Conservation (phyloP, 2,113 vertebrate genomes). For the Rhineura floridana region DNA sequence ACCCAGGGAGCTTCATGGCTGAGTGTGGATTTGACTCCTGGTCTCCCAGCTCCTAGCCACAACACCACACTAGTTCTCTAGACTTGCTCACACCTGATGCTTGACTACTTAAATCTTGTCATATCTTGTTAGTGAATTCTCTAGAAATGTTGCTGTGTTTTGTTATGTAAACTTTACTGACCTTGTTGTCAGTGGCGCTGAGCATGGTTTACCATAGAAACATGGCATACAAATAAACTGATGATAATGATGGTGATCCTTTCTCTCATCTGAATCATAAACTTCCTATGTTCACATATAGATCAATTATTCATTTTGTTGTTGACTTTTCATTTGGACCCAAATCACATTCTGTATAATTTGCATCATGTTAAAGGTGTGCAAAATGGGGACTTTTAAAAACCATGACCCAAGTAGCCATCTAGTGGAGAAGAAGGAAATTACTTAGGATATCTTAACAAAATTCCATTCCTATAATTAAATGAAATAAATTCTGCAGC, state of each 20-base stretch:
- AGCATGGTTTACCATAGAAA: background rate
- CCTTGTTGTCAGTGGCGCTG: background rate
- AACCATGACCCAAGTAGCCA: conserved; percentile 6
- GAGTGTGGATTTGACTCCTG: background rate
- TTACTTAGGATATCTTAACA: background rate
- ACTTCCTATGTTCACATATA: background rate
- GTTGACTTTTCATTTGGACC: background rate
- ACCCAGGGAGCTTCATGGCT: background rate
- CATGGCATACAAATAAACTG: background rate
- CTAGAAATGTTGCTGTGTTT: background rate
- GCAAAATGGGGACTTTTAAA: background rate
- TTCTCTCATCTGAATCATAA: too few species aligned
- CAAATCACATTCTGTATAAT: accelerated
- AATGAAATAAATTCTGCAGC: background rate
- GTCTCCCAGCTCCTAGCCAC: background rate
- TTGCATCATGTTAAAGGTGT: background rate
- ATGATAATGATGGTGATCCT: background rate
- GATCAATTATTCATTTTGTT: background rate
- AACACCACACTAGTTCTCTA: background rate
- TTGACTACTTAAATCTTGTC: background rate
- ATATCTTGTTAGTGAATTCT: background rate
- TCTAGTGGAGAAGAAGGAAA: conserved; percentile 48
- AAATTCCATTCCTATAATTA: background rate
- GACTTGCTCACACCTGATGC: background rate
- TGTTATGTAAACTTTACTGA: background rate